Evolutionary conservation across 1,140 invertebrate genomes (phyloP).

Genomic region (Macrobrachium rosenbergii): DNA sequence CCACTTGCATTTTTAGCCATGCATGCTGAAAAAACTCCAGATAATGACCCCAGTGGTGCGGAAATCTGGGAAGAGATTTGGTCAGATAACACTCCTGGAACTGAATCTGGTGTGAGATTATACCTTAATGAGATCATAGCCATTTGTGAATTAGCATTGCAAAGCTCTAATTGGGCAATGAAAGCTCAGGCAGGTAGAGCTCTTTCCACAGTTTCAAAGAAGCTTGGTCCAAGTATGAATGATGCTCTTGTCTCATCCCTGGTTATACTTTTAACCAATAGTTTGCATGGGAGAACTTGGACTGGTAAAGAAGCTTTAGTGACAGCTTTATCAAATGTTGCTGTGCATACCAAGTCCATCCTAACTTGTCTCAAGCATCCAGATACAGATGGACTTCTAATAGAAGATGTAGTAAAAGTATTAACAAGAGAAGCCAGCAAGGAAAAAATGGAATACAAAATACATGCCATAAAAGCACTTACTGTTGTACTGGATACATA

Average conservation of each 20-base stretch:
- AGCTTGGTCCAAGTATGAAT: constrained; percentile 79
- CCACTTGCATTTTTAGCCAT: constrained; percentile 91
- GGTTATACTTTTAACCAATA: constrained; percentile 78
- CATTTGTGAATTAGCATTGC: constrained; percentile 79
- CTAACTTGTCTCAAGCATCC: constrained; percentile 73
- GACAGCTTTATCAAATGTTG: constrained; percentile 80
- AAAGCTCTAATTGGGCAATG: constrained; percentile 86
- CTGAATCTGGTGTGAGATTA: constrained; percentile 83
- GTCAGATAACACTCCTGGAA: constrained; percentile 88
- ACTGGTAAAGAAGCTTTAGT: constrained; percentile 87
- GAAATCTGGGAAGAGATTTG: constrained; percentile 86
- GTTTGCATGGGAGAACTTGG: constrained; percentile 88
- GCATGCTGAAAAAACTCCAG: constrained; percentile 82
- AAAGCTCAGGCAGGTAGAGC: constrained; percentile 88
- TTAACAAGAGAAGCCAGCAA: constrained; percentile 85
- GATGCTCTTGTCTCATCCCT: constrained; percentile 78
- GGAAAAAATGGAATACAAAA: constrained; percentile 82
- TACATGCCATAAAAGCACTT: constrained; percentile 80
- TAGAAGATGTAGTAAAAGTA: constrained; percentile 76
- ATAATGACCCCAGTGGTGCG: constrained; percentile 65
- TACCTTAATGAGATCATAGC: constrained; percentile 82
- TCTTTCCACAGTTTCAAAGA: constrained; percentile 83
- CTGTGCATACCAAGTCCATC: constrained; percentile 75
- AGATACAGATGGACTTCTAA: constrained; percentile 51
- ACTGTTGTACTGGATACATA: constrained; percentile 82